Evolutionary conservation across 2,888 invertebrate species (phyloP), one percentile per base, ranked within the genome.

Genomic region (Rhagium mordax): DNA sequence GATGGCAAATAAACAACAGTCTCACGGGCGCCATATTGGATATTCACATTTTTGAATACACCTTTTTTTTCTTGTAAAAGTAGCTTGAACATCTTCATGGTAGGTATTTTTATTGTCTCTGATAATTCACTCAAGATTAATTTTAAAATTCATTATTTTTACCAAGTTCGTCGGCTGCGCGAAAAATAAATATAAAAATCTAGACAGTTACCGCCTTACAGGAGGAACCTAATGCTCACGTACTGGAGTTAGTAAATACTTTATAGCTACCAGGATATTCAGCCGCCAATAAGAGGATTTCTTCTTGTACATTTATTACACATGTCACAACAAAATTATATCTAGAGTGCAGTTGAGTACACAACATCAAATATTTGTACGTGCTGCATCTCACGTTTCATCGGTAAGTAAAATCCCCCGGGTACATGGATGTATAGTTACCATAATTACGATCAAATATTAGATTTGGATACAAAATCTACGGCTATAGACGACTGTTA

Each of bases 381-480:
- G 27, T 10, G 15, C 16, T 53, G 53, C 21, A 53, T 24, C 33
- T 53, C 65, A 41, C 51, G 27, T 65, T 65, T 53, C 53, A 65
- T 51, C 41, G 21, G n/a, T 18, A 49, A 10, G 13, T 21, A 29
- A 33, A 53, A 29, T n/a, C 27, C 29, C 51, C 21, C 15, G 29
- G 33, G 20, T 41, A 18, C 20, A 29, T 20, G 8, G 20, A 20
- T 33, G 15, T 2, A 18, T 13, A 16, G n/a, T 18, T 53, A 24
- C n/a, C 53, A 53, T 65, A 65, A 51, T 65, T 53, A 53, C 33
- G 53, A 10, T 27, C 33, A 29, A 20, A 15, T 53, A 65, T 65
- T 65, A 53, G 33, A 49, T 53, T 65, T 41, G 5, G 8, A 18
- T 20, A 53, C 33, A 49, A 53, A 65, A 65, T 33, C 53, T 65